These are phyloP conservation scores for Gadopsis bispinosus DNA, from an alignment of 2,797 vertebrate species.

Conservation along the genomic window DNA sequence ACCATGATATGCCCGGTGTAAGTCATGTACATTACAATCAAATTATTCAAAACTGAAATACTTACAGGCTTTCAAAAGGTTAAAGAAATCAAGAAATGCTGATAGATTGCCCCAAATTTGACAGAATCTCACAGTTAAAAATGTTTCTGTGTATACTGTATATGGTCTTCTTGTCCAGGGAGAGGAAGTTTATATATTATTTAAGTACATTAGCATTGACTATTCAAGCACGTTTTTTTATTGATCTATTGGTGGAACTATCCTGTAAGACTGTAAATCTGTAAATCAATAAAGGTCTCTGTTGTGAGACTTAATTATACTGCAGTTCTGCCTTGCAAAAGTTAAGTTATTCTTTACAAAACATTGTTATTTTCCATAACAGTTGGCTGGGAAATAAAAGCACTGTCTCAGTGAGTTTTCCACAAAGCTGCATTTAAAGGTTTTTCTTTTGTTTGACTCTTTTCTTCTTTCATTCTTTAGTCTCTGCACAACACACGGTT, in stretches of 20 bases:
- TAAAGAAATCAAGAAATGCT: background rate
- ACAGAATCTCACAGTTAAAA: too few species aligned
- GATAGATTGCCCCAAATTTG: background rate
- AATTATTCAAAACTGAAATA: background rate
- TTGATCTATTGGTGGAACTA: background rate
- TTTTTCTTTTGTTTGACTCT: background rate
- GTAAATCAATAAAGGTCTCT: background rate
- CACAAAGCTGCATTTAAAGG: background rate
- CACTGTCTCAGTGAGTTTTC: background rate
- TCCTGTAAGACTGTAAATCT: background rate
- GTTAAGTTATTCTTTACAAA: background rate
- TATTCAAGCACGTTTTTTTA: background rate
- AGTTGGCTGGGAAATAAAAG: background rate
- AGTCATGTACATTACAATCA: constrained; percentile 17
- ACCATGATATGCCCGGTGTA: constrained; percentile 67
- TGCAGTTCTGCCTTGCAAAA: background rate
- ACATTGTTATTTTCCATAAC: background rate
- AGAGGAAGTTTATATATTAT: too few species aligned
- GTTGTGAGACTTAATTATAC: background rate
- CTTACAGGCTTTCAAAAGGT: background rate
- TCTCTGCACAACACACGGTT: background rate
- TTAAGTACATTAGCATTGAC: background rate
- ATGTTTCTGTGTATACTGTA: too few species aligned
- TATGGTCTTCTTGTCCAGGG: background rate
- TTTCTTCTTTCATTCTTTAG: background rate